Conservation (phyloP, 2,113 vertebrate genomes). For the Dissostichus mawsoni region DNA sequence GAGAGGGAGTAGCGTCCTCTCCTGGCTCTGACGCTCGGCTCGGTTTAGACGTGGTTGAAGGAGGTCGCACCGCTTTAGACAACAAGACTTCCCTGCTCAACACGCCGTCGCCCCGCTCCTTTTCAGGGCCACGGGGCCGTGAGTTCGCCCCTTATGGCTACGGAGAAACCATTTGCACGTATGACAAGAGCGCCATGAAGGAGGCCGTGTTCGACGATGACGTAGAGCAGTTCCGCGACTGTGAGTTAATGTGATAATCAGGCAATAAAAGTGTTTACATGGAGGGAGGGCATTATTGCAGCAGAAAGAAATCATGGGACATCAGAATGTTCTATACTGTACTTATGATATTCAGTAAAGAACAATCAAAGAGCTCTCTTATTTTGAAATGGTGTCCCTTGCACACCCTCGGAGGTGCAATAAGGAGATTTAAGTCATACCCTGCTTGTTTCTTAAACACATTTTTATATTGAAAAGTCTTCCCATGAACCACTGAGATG, state of each 20-base stretch:
- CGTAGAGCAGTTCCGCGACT: constrained; percentile 96
- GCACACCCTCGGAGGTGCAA: background rate
- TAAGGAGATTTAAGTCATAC: too few species aligned
- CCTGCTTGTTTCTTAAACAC: background rate
- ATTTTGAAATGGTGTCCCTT: background rate
- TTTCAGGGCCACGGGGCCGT: constrained; percentile 89
- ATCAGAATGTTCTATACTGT: background rate
- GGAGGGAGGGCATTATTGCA: background rate
- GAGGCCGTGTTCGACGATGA: constrained; percentile 98
- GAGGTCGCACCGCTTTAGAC: constrained; percentile 93
- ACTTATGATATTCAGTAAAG: background rate
- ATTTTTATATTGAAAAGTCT: background rate
- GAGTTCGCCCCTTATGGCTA: constrained; percentile 96
- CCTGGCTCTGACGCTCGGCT: constrained; percentile 78
- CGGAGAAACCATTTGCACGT: constrained; percentile 91
- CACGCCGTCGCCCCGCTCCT: constrained; percentile 93
- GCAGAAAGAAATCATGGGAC: background rate
- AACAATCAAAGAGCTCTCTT: background rate
- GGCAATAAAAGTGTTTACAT: background rate
- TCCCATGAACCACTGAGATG: background rate
- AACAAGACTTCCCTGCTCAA: constrained; percentile 99
- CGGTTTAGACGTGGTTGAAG: constrained; percentile 85
- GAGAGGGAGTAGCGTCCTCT: constrained; percentile 76
- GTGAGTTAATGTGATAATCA: constrained; percentile 77
- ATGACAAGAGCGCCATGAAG: constrained; percentile 96